A percentile compares a stretch with the other conserved stretches of the same genome.
Evolutionary conservation across 1,140 invertebrate species (phyloP).

Genomic region (Cheumatopsyche charites): DNA sequence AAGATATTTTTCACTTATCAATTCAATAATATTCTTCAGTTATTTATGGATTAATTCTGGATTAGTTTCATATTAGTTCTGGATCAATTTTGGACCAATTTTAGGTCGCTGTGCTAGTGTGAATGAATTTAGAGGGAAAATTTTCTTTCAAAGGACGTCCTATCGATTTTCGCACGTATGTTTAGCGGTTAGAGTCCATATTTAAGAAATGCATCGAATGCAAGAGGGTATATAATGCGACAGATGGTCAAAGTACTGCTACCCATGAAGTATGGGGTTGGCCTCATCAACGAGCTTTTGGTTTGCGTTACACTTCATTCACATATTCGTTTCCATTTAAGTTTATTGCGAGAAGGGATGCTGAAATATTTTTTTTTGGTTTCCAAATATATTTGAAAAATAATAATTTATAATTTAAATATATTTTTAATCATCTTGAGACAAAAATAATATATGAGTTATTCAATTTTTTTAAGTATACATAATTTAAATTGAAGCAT

Average conservation of each 20-base stretch:
- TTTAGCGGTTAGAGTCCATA: not conserved
- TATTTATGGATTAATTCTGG: too few species aligned
- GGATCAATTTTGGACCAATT: too few species aligned
- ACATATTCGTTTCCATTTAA: conserved; percentile 44
- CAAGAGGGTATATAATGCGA: conserved; percentile 37
- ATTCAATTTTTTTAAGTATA: too few species aligned
- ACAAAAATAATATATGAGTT: too few species aligned
- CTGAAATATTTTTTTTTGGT: conserved; percentile 14
- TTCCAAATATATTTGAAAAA: conserved; percentile 10
- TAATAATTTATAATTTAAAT: not conserved
- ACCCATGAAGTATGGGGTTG: conserved; percentile 39
- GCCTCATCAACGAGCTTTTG: conserved; percentile 44
- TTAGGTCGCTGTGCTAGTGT: too few species aligned
- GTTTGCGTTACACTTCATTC: conserved; percentile 42
- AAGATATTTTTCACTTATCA: too few species aligned
- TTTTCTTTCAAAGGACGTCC: too few species aligned
- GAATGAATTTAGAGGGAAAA: too few species aligned
- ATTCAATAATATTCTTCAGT: too few species aligned
- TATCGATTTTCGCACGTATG: not conserved
- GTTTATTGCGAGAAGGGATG: conserved; percentile 35
- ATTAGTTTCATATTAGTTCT: too few species aligned
- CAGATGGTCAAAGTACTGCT: conserved; percentile 47
- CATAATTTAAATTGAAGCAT: too few species aligned
- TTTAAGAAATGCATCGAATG: conserved; percentile 30
- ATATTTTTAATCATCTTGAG: not conserved